Evolutionary conservation across 1,140 invertebrate genomes (phyloP).

Genomic region (Hycleus cichorii): DNA sequence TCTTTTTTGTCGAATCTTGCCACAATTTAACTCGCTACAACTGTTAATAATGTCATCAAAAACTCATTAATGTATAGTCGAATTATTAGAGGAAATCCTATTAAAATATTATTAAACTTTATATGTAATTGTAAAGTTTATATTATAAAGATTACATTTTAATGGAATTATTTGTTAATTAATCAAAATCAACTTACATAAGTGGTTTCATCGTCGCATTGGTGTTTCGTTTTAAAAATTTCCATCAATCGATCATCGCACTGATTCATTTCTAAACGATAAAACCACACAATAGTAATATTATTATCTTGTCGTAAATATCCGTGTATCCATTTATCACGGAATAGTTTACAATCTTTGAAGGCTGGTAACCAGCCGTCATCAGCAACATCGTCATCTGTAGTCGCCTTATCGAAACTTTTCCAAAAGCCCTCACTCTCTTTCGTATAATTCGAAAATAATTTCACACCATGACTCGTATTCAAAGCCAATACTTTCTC

Average conservation of each 20-base stretch:
- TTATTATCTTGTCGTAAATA: constrained; percentile 18
- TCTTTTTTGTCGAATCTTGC: too few species aligned
- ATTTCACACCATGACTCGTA: constrained; percentile 19
- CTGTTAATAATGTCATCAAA: too few species aligned
- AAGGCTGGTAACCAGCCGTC: constrained; percentile 30
- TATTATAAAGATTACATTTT: too few species aligned
- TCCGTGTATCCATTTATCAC: constrained; percentile 27
- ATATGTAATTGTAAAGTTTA: too few species aligned
- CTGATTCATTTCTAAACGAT: constrained; percentile 35
- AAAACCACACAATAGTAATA: constrained; percentile 33
- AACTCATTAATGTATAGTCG: too few species aligned
- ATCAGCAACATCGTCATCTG: not conserved
- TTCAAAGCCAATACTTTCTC: constrained; percentile 23
- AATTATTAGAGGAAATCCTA: too few species aligned
- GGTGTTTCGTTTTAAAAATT: constrained; percentile 36
- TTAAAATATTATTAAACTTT: too few species aligned
- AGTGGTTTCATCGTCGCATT: constrained; percentile 38
- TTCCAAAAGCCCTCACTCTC: constrained; percentile 28
- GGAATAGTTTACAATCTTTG: constrained; percentile 26
- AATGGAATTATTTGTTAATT: too few species aligned
- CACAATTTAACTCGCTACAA: too few species aligned
- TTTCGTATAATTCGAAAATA: constrained; percentile 24
- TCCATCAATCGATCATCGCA: constrained; percentile 37
- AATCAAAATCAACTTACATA: constrained; percentile 29
- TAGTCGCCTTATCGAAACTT: constrained; percentile 17